Conservation (phyloP, 2,113 vertebrate species). For the Gymnogyps californianus region DNA sequence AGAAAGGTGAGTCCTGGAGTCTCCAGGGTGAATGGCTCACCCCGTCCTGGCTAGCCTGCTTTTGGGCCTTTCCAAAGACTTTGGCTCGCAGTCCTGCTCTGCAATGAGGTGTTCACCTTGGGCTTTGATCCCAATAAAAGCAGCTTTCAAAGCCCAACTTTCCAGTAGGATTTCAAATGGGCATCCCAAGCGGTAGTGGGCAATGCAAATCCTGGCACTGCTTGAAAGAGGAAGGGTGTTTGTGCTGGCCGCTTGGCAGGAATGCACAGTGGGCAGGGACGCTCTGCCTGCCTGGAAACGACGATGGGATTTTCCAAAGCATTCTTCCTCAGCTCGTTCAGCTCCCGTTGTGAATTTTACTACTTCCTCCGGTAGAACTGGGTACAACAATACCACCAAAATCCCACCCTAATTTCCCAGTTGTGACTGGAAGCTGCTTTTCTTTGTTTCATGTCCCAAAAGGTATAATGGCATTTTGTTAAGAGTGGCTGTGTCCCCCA, state of each 20-base stretch:
- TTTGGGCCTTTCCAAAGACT: not conserved
- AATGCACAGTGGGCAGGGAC: not conserved
- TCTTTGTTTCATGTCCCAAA: not conserved
- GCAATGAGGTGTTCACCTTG: not conserved
- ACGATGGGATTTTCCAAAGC: conserved; percentile 34
- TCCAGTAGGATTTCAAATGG: not conserved
- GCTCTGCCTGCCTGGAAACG: not conserved
- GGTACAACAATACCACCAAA: not conserved
- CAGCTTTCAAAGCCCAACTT: not conserved
- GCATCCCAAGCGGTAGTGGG: not conserved
- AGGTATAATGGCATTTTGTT: not conserved
- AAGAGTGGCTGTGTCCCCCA: not conserved
- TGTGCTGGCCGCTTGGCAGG: not conserved
- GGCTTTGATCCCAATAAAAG: not conserved
- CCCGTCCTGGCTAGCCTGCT: rapidly evolving
- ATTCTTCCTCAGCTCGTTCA: not conserved
- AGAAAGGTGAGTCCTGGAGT: conserved; percentile 84
- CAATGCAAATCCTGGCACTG: not conserved
- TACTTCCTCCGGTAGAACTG: not conserved
- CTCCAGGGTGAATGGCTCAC: rapidly evolving
- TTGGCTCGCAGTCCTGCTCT: not conserved
- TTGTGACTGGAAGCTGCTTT: not conserved
- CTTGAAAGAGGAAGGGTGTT: conserved; percentile 16
- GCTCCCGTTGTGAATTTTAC: conserved; percentile 18
- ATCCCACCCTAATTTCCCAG: not conserved